phyloP scores from a whole-genome alignment of 2,113 vertebrate genomes.

The Otus sunia region DNA sequence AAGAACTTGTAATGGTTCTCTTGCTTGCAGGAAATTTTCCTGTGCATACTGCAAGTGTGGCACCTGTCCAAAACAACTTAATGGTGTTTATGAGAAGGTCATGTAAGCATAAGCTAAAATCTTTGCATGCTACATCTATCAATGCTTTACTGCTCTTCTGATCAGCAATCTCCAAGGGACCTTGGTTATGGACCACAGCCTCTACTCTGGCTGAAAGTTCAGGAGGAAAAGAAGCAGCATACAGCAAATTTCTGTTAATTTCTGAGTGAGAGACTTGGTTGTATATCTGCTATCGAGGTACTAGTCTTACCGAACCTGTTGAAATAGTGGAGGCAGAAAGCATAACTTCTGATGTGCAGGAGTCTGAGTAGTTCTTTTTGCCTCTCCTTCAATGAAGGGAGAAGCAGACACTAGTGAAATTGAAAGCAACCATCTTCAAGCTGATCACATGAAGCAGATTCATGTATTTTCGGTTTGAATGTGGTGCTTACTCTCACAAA shows the following conservation, averaged over 20 bases:
- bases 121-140: constrained; percentile 17
- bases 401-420: not conserved
- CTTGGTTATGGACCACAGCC: constrained; percentile 3
- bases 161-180: constrained; percentile 9
- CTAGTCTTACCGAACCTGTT: not conserved
- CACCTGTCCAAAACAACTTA: constrained; percentile 29
- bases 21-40: constrained; percentile 44
- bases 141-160: constrained; percentile 31
- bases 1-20: constrained; percentile 47
- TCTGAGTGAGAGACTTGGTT: not conserved
- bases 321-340: not conserved
- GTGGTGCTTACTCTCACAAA: not conserved
- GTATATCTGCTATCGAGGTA: not conserved
- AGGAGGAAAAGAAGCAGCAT: not conserved
- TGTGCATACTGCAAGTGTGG: not conserved
- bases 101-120: constrained; percentile 31
- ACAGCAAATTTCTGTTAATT: not conserved
- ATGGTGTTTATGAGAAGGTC: constrained; percentile 64
- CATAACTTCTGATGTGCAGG: not conserved
- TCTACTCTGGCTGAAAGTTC: constrained; percentile 31
- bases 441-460: not conserved
- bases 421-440: not conserved
- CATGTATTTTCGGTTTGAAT: not conserved
- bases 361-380: not conserved
- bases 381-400: not conserved